Conservation (phyloP, 2,888 invertebrate species). For the Schizaphis graminum region DNA sequence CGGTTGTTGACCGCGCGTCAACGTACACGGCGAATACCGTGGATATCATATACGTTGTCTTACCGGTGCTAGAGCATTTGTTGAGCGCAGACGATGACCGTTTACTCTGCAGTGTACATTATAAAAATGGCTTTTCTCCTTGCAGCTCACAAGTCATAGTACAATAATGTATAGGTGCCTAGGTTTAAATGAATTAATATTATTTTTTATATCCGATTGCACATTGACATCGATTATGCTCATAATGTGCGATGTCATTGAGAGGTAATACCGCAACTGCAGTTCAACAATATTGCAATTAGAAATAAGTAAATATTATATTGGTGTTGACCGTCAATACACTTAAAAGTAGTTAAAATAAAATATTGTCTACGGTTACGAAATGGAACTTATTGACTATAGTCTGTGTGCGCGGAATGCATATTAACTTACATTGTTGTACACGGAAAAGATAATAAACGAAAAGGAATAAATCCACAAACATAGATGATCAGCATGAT, state of each 20-base stretch:
- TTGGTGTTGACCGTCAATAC: background rate
- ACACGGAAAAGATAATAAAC: background rate
- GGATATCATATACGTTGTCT: background rate
- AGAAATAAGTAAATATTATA: background rate
- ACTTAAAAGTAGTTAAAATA: background rate
- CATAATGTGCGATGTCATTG: too few species aligned
- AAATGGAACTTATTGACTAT: background rate
- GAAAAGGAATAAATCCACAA: background rate
- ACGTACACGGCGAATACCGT: background rate
- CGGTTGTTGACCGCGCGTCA: background rate
- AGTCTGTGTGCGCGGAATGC: background rate
- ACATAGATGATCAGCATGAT: background rate
- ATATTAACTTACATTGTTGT: background rate
- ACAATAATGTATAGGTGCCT: background rate
- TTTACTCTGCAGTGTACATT: background rate
- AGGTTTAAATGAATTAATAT: background rate
- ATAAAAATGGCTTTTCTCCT: background rate
- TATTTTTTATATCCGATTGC: too few species aligned
- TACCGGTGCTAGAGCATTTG: background rate
- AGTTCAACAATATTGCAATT: background rate
- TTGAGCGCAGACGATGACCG: background rate
- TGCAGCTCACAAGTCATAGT: background rate
- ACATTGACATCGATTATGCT: too few species aligned
- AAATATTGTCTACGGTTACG: background rate
- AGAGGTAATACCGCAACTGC: background rate